Percentiles rank a stretch among this genome's conserved stretches.
Conservation (phyloP, 2,113 vertebrate genomes). For the Crotalus helleri region DNA sequence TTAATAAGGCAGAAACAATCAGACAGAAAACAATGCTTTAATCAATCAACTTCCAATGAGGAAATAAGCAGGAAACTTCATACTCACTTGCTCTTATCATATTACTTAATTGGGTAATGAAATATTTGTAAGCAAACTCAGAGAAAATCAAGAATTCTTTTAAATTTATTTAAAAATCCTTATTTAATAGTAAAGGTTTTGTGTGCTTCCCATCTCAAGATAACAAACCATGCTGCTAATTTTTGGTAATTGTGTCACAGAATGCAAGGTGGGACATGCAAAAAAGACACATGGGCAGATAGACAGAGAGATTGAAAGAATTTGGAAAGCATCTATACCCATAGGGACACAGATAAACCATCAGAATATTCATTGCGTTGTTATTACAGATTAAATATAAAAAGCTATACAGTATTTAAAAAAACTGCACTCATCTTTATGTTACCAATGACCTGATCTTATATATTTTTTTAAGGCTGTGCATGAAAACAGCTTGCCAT, state of each 20-base stretch:
- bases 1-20: not conserved
- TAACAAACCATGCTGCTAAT: not conserved
- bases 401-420: not conserved
- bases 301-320: not conserved
- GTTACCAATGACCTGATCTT: constrained; percentile 28
- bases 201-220: not conserved
- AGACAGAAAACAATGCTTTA: not conserved
- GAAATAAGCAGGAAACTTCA: not conserved
- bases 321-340: not conserved
- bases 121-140: not conserved
- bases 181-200: not conserved
- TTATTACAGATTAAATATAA: not conserved
- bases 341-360: not conserved
- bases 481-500: constrained; percentile 78
- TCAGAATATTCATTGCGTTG: not conserved
- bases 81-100: not conserved
- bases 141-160: not conserved
- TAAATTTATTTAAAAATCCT: not conserved
- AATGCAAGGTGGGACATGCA: not conserved
- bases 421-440: not conserved
- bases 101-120: not conserved
- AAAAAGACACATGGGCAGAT: not conserved
- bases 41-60: not conserved
- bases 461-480: constrained; percentile 73
- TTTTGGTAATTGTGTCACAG: not conserved